Percentiles rank a stretch among this genome's conserved stretches.
Evolutionary conservation across 2,797 vertebrate genomes (phyloP).

Genomic region (Paedocypris micromegethes): DNA sequence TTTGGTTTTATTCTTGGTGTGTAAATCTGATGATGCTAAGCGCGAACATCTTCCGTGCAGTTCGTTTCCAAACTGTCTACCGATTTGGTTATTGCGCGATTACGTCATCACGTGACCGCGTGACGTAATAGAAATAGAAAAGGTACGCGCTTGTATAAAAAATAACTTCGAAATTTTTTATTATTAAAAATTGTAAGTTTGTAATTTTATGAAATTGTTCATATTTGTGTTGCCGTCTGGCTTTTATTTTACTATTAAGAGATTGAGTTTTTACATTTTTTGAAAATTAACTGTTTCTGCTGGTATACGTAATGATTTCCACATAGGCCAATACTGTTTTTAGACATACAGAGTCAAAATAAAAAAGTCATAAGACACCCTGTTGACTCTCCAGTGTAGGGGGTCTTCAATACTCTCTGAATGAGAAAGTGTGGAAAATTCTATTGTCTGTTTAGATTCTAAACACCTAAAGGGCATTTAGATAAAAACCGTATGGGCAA

Average conservation of each 20-base stretch:
- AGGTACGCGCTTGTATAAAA: too few species aligned
- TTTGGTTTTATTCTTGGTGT: too few species aligned
- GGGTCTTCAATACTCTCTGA: background rate
- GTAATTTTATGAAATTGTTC: too few species aligned
- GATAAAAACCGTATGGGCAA: conserved; percentile 54
- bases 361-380: background rate
- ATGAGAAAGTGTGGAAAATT: conserved; percentile 25
- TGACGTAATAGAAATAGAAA: background rate
- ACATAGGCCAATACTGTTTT: too few species aligned
- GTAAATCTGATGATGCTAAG: conserved; percentile 11
- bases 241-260: too few species aligned
- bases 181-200: too few species aligned
- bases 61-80: conserved; percentile 1
- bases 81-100: background rate
- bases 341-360: too few species aligned
- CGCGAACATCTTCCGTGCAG: conserved; percentile 12
- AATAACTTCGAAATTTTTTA: too few species aligned
- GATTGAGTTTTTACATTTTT: too few species aligned
- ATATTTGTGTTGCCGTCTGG: too few species aligned
- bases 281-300: too few species aligned
- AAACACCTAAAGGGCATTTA: conserved; percentile 49
- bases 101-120: background rate
- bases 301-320: too few species aligned
- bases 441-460: conserved; percentile 45
- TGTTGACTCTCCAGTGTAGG: conserved; percentile 17